phyloP scores from a whole-genome alignment of 2,113 vertebrate genomes.

The Falcunculus frontatus region DNA sequence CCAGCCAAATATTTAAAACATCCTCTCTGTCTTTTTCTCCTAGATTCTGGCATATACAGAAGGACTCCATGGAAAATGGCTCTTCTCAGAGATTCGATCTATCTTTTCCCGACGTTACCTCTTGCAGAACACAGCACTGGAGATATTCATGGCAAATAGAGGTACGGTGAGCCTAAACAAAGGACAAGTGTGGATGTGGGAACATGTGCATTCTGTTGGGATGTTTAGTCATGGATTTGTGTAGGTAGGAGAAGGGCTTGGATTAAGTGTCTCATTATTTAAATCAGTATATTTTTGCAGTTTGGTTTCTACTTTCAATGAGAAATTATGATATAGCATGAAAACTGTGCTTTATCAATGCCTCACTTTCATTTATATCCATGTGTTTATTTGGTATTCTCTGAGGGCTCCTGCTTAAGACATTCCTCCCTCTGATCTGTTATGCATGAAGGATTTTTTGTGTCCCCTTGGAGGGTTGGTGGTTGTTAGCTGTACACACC shows the following conservation, averaged over 20 bases:
- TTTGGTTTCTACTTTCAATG: neutral
- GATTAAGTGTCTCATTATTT: neutral
- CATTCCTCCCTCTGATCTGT: neutral
- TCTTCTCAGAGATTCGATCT: slow-evolving; percentile 92
- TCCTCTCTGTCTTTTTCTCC: neutral
- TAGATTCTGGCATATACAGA: slow-evolving; percentile 93
- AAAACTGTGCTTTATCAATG: neutral
- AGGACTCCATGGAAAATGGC: slow-evolving; percentile 98
- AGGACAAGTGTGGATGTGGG: neutral
- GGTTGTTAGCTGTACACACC: neutral
- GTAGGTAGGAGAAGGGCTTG: neutral
- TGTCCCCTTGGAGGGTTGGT: neutral
- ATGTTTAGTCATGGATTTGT: neutral
- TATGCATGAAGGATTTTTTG: neutral
- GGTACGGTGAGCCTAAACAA: slow-evolving; percentile 71
- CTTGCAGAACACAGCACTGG: slow-evolving; percentile 93
- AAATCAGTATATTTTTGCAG: neutral
- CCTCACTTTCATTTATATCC: neutral
- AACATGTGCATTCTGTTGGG: neutral
- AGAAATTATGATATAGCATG: neutral
- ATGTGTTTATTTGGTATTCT: neutral
- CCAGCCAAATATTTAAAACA: neutral
- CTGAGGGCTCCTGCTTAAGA: neutral
- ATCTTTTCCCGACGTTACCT: slow-evolving; percentile 94
- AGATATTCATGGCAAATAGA: slow-evolving; percentile 97